These are phyloP conservation scores for Chrysaora quinquecirrha DNA, from an alignment of 30 jellyfish, hydroid and myxozoan genomes.

Conservation along the genomic window DNA sequence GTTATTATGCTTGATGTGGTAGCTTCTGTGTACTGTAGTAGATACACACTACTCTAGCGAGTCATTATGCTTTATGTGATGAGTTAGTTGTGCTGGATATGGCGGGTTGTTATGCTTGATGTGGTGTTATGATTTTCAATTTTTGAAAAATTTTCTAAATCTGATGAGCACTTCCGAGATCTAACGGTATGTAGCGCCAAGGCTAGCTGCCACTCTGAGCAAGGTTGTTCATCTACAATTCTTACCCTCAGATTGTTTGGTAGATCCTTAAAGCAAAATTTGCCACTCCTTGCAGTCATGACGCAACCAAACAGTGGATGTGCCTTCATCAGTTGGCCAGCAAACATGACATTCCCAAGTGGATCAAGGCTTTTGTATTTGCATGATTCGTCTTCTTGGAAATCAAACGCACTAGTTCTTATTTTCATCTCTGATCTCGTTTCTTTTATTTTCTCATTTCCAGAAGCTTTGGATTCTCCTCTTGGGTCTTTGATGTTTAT, in stretches of 20 bases:
- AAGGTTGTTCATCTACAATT: too few species aligned
- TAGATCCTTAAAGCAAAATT: not conserved
- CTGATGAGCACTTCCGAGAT: too few species aligned
- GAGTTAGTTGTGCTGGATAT: too few species aligned
- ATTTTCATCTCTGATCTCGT: constrained; percentile 9
- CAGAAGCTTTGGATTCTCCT: not conserved
- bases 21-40: too few species aligned
- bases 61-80: too few species aligned
- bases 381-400: not conserved
- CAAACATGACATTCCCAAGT: constrained; percentile 40
- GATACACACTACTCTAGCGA: too few species aligned
- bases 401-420: not conserved
- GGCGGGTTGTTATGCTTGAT: too few species aligned
- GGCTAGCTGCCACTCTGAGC: too few species aligned
- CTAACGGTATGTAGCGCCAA: too few species aligned
- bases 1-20: too few species aligned
- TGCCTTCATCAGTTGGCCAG: constrained; percentile 48
- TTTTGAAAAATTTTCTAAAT: too few species aligned
- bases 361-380: constrained; percentile 5
- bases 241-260: constrained; percentile 81
- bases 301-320: constrained; percentile 55
- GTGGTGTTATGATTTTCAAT: too few species aligned
- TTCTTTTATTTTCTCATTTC: not conserved
- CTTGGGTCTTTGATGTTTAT: constrained; percentile 2
- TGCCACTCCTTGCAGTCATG: constrained; percentile 26